Conservation (phyloP, 2,888 invertebrate genomes). For the Clistopyga incitator region DNA sequence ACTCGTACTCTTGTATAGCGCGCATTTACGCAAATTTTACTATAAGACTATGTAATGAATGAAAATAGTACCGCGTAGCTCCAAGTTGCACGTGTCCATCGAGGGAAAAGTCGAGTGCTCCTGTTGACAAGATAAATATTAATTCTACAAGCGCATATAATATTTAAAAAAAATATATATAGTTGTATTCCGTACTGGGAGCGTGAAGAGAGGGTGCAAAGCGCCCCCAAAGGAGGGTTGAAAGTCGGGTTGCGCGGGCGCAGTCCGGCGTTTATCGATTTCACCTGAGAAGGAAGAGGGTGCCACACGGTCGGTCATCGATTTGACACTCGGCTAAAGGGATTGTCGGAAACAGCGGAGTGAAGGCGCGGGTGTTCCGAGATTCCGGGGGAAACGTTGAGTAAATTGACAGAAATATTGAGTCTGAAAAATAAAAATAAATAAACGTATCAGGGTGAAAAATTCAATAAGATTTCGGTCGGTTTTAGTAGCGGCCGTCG, state of each 20-base stretch:
- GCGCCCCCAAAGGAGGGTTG: conserved; percentile 56
- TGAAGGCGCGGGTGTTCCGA: conserved; percentile 52
- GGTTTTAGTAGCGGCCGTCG: neutral
- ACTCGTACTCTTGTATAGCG: too few relatives aligned
- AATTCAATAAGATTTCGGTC: neutral
- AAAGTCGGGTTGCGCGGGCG: conserved; percentile 73
- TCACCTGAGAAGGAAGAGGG: conserved; percentile 75
- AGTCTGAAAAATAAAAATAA: neutral
- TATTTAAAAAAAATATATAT: neutral
- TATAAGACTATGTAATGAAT: too few relatives aligned
- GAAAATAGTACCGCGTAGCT: too few relatives aligned
- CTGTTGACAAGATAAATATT: neutral
- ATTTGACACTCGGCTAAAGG: conserved; percentile 78
- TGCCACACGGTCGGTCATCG: conserved; percentile 79
- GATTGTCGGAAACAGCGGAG: conserved; percentile 73
- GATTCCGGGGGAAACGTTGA: conserved; percentile 41
- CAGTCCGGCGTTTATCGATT: conserved; percentile 80
- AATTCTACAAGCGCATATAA: neutral
- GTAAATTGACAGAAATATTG: conserved; percentile 9
- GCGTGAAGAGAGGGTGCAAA: conserved; percentile 43
- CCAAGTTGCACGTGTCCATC: too few relatives aligned
- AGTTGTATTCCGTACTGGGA: neutral
- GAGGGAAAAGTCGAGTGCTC: neutral
- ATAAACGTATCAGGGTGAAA: neutral
- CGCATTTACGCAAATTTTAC: too few relatives aligned